Base-by-base conservation (phyloP, 1,140 invertebrate genomes). In the Stenopsyche tienmushanensis region DNA sequence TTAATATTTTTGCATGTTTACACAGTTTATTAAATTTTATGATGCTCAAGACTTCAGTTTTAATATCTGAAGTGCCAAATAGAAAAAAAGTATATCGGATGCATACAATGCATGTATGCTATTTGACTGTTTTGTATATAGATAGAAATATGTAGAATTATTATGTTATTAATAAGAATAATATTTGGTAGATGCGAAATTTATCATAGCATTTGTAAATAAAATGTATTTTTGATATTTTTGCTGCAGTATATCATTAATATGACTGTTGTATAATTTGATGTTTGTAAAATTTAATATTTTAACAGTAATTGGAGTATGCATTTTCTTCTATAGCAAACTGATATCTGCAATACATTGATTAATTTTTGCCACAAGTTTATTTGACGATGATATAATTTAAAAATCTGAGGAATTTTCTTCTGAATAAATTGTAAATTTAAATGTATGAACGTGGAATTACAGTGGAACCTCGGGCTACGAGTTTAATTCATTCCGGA, bases 181-280 rank as follows among this genome's bases (percentile, higher is more conserved):
- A n/a, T 26, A 15, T 62, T 62, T 42, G 21, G 34, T 42, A 63
- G 60, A 29, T 26, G 41, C 24, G 1, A 57, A 57, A 41, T 47
- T 58, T 63, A 67, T 67, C 60, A 63, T 58, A 67, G 60, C 0
- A 25, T 63, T 49, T 47, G 10, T 5, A 47, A 47, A 47, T 47
- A 20, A 47, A 47, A 18, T 47, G 44, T 63, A 63, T 67, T 67
- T 67, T 67, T 67, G 52, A 67, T 67, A 67, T 63, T 63, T 63
- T 63, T 47, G 24, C 29, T 9, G 17, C 47, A n/a, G n/a, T n/a
- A n/a, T n/a, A n/a, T n/a, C n/a, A n/a, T 39, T 39, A 13, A 5
- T 8, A 39, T 39, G 7, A 39, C 5, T 39, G 7, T 39, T 39
- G 13, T 39, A 39, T 39, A 39, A 39, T 8, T 39, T 39, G 7